phyloP scores from a whole-genome alignment of 1,140 invertebrate genomes.

The Hypsibius dujardini region DNA sequence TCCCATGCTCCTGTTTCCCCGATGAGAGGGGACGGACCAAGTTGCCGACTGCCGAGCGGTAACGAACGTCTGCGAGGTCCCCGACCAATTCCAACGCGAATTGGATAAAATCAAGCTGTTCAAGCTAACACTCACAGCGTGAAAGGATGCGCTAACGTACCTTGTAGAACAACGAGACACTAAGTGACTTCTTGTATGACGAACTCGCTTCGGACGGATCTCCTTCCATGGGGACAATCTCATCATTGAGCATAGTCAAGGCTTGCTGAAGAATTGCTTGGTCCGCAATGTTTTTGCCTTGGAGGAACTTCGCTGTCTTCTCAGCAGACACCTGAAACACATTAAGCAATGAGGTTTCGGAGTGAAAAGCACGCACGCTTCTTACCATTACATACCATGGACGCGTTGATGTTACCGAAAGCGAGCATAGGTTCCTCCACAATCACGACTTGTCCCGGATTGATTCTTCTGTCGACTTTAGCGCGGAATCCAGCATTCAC shows the following conservation, averaged over 20 bases:
- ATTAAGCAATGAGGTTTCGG: neutral
- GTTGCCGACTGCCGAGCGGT: conserved; percentile 32
- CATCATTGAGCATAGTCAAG: conserved; percentile 21
- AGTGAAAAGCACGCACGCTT: neutral
- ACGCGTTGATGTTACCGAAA: neutral
- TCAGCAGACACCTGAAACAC: conserved; percentile 23
- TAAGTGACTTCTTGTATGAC: conserved; percentile 23
- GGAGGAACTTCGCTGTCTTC: conserved; percentile 24
- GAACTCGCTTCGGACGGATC: conserved; percentile 21
- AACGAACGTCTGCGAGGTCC: conserved; percentile 20
- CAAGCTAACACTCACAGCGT: neutral
- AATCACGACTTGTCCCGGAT: neutral
- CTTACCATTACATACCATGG: conserved; percentile 1
- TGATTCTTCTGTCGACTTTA: conserved; percentile 25
- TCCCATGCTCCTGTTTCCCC: conserved; percentile 37
- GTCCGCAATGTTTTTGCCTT: conserved; percentile 20
- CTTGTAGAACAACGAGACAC: conserved; percentile 25
- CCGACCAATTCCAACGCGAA: conserved; percentile 26
- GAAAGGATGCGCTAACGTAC: neutral
- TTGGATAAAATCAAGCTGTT: neutral
- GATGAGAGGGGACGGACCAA: conserved; percentile 46
- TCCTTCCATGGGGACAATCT: conserved; percentile 22
- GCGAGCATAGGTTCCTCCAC: neutral
- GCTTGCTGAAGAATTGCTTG: conserved; percentile 21
- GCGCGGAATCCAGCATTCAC: conserved; percentile 56